Evolutionary conservation across 1,140 invertebrate genomes (phyloP).

Genomic region (Oryctes rhinoceros): DNA sequence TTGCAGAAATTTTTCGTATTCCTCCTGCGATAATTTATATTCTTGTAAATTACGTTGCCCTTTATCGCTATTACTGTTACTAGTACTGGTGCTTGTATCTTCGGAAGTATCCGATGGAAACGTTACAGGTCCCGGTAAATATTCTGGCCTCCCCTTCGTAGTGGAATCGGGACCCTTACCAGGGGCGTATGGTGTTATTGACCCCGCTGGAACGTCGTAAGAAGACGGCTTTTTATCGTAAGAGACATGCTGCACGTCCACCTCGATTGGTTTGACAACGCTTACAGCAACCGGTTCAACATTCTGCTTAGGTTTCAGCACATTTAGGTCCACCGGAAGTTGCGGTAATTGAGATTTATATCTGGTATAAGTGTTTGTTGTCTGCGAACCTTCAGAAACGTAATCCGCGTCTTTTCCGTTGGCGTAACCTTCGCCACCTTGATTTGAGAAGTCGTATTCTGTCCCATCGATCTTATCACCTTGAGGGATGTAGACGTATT

Average conservation of each 20-base stretch:
- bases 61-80: not conserved
- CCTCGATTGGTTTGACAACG: constrained; percentile 33
- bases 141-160: not conserved
- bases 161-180: not conserved
- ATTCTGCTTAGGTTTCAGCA: constrained; percentile 24
- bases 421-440: not conserved
- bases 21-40: constrained; percentile 1
- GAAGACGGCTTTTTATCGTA: constrained; percentile 4
- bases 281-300: constrained; percentile 8
- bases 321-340: constrained; percentile 33
- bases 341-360: not conserved
- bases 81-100: not conserved
- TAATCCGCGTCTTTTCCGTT: not conserved
- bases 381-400: not conserved
- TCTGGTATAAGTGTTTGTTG: not conserved
- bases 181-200: not conserved
- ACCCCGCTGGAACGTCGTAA: not conserved
- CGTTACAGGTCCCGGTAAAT: not conserved
- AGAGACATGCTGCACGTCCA: not conserved
- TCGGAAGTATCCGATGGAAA: not conserved
- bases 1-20: constrained; percentile 38
- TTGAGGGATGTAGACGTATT: constrained; percentile 36
- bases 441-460: not conserved
- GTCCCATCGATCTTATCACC: constrained; percentile 7
- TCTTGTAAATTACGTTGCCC: not conserved